phyloP scores from a whole-genome alignment of 2,797 vertebrate species.

The Scolopax bukidnonensis region DNA sequence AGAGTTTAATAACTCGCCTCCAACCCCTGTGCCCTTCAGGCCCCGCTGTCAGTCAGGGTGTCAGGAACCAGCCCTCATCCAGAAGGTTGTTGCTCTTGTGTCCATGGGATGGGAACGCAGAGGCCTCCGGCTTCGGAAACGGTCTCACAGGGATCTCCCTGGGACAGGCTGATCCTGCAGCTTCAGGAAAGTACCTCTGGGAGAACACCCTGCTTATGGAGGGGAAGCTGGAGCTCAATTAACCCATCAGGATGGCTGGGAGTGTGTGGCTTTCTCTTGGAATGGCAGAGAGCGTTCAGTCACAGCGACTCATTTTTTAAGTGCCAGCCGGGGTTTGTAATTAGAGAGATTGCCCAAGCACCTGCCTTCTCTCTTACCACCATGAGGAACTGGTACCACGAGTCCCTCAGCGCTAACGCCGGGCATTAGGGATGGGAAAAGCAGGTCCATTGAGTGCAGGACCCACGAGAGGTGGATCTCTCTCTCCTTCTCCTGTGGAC shows the following conservation, averaged over 20 bases:
- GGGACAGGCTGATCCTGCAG: neutral
- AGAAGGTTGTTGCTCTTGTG: neutral
- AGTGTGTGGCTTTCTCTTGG: neutral
- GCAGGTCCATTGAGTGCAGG: accelerated
- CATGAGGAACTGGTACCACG: neutral
- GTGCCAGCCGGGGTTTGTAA: neutral
- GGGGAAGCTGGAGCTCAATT: neutral
- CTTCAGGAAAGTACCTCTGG: neutral
- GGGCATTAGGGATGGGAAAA: neutral
- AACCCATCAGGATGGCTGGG: neutral
- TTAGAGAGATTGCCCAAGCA: neutral
- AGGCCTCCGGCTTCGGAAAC: neutral
- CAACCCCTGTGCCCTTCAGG: neutral
- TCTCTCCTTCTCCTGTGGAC: neutral
- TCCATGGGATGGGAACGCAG: neutral
- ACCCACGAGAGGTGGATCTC: neutral
- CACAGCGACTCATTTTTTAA: neutral
- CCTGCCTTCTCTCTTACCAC: neutral
- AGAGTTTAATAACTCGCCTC: neutral
- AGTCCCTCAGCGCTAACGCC: neutral
- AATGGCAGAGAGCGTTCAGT: neutral
- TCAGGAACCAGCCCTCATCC: neutral
- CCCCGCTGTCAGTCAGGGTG: neutral
- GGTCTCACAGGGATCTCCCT: accelerated
- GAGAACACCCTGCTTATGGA: neutral